Conservation (phyloP, 2,888 invertebrate genomes). For the Geotrupes spiniger region DNA sequence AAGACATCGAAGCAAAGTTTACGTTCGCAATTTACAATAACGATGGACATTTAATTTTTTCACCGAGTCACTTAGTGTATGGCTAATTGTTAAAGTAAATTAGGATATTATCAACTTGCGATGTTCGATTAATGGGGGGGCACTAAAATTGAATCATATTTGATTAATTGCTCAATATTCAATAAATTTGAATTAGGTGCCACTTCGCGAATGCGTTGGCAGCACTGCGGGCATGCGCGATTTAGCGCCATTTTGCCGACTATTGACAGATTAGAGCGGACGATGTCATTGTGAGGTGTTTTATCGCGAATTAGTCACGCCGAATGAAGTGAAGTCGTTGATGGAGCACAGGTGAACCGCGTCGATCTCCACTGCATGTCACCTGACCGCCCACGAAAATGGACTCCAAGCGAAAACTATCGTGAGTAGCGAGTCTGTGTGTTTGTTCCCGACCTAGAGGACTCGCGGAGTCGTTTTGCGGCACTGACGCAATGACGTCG, state of each 20-base stretch:
- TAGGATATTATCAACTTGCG: too few species aligned
- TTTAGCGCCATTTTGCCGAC: slow-evolving; percentile 9
- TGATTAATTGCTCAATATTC: too few species aligned
- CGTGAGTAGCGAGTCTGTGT: slow-evolving; percentile 29
- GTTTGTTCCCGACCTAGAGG: slow-evolving; percentile 1
- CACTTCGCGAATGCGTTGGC: slow-evolving; percentile 1
- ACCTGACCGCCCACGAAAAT: slow-evolving; percentile 17
- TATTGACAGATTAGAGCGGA: slow-evolving; percentile 14
- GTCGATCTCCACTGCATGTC: not conserved
- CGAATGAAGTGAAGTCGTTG: not conserved
- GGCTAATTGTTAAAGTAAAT: too few species aligned
- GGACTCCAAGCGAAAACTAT: slow-evolving; percentile 33
- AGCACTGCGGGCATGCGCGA: slow-evolving; percentile 9
- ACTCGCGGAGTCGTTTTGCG: slow-evolving; percentile 1
- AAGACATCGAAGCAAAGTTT: too few species aligned
- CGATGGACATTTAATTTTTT: too few species aligned
- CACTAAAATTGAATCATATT: too few species aligned
- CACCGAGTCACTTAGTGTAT: too few species aligned
- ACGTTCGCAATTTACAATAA: too few species aligned
- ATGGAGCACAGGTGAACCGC: not conserved
- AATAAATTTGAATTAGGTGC: too few species aligned
- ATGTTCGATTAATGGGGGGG: too few species aligned
- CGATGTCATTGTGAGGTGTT: slow-evolving; percentile 1
- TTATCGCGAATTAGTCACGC: slow-evolving; percentile 6
- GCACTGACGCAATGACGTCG: not conserved